Evolutionary conservation across 2,888 invertebrate species (phyloP).

Genomic region (Cybosia mesomella): DNA sequence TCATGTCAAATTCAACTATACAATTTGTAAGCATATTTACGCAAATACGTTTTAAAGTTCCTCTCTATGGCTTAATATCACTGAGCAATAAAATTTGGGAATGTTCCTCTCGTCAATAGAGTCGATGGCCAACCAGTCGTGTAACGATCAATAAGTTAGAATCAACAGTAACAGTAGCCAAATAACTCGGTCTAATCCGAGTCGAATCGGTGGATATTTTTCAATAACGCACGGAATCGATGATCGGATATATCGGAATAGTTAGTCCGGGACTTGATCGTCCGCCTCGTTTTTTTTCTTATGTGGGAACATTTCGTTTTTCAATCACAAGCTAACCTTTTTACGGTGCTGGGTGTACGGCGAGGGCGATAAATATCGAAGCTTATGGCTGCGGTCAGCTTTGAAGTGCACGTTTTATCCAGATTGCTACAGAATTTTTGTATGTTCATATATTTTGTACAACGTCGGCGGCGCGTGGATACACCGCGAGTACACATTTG

Average conservation of each 20-base stretch:
- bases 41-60: conserved; percentile 68
- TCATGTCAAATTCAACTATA: conserved; percentile 26
- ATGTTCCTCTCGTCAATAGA: conserved; percentile 30
- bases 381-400: conserved; percentile 81
- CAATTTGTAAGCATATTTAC: conserved; percentile 64
- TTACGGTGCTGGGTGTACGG: conserved; percentile 71
- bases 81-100: conserved; percentile 32
- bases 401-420: conserved; percentile 73
- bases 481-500: conserved; percentile 32
- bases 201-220: conserved; percentile 78
- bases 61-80: conserved; percentile 63
- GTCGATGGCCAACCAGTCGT: conserved; percentile 30
- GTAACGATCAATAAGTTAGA: conserved; percentile 78
- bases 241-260: conserved; percentile 53
- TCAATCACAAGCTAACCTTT: conserved; percentile 79
- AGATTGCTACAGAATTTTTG: conserved; percentile 65
- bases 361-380: conserved; percentile 80
- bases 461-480: conserved; percentile 47
- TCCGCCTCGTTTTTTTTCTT: conserved; percentile 63
- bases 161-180: conserved; percentile 80
- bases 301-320: conserved; percentile 81
- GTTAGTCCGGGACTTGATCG: conserved; percentile 50
- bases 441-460: conserved; percentile 47
- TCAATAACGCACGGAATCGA: conserved; percentile 73
- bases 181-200: conserved; percentile 79